Evolutionary conservation across 2,888 invertebrate genomes (phyloP), one percentile per base, ranked within the genome.

Genomic region (Drosophila diplacantha): DNA sequence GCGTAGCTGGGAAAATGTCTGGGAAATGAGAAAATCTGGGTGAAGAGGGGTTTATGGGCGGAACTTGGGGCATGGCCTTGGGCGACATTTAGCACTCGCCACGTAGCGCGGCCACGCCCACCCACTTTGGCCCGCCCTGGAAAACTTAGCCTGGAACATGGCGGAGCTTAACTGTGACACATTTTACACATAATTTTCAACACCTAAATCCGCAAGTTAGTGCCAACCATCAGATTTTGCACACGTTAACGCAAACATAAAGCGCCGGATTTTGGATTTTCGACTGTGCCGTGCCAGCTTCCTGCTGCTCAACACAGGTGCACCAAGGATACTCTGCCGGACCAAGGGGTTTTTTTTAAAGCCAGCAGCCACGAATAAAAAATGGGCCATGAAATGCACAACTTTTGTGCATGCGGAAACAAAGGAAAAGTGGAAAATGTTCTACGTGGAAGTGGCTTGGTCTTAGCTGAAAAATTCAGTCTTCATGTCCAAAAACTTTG

Each of bases 161-260:
- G 62, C 69, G 73, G 61, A 81, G 79, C 79, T 81, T 81, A 81
- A 65, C 75, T 81, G 73, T 78, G 80, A 74, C 81, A 81, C 81
- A 81, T 81, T 81, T 81, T 81, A 73, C 81, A 81, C 81, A 81
- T 81, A 81, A 81, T 81, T 81, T 81, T 81, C 81, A 80, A 73
- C 81, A 81, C 81, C 80, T 78, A 81, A 81, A 81, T 81, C 80
- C 81, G 81, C 79, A 80, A 80, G 81, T 80, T 80, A 80, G 81
- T 74, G 79, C 77, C 61, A 74, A 63, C 74, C 80, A 77, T 79
- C 80, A 79, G 80, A 80, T 80, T 80, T 80, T 78, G 74, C 81
- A 75, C 81, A 77, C 80, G 79, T 80, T 78, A 78, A 77, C 79
- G 75, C 74, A 77, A 79, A 74, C 81, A 81, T 81, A 79, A 80